Percentiles rank a stretch among this genome's conserved stretches.
phyloP scores from a whole-genome alignment of 1,140 invertebrate genomes.

The Bombus waltoni region DNA sequence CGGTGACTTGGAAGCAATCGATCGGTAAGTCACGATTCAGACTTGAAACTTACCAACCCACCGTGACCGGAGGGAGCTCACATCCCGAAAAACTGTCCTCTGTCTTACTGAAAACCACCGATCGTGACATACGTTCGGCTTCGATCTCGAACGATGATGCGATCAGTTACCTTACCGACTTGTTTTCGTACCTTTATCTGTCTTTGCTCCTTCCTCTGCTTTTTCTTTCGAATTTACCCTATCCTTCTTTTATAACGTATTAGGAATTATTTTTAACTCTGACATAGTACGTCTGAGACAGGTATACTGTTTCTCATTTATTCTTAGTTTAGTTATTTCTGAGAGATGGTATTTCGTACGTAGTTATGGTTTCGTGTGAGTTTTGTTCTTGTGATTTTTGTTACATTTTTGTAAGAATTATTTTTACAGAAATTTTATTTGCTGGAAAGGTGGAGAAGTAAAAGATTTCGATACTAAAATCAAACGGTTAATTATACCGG shows the following conservation, averaged over 20 bases:
- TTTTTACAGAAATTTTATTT: background rate
- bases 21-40: slow-evolving; percentile 85
- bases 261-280: background rate
- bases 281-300: background rate
- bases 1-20: slow-evolving; percentile 94
- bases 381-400: background rate
- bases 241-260: background rate
- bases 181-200: background rate
- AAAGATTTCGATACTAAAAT: background rate
- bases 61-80: background rate
- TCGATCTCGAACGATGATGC: slow-evolving; percentile 17
- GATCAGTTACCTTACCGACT: background rate
- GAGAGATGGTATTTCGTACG: too few species aligned
- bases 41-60: slow-evolving; percentile 31
- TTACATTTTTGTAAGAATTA: background rate
- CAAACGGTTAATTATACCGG: too few species aligned
- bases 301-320: background rate
- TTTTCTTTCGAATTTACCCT: background rate
- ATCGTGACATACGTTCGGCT: background rate
- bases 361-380: background rate
- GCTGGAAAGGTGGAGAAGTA: background rate
- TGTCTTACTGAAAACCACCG: slow-evolving; percentile 1
- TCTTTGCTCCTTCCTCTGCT: too few species aligned
- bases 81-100: slow-evolving; percentile 17
- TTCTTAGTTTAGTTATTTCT: background rate